These are phyloP conservation scores for Luffia ferchaultella DNA, from an alignment of 2,888 invertebrate species.

Conservation along the genomic window DNA sequence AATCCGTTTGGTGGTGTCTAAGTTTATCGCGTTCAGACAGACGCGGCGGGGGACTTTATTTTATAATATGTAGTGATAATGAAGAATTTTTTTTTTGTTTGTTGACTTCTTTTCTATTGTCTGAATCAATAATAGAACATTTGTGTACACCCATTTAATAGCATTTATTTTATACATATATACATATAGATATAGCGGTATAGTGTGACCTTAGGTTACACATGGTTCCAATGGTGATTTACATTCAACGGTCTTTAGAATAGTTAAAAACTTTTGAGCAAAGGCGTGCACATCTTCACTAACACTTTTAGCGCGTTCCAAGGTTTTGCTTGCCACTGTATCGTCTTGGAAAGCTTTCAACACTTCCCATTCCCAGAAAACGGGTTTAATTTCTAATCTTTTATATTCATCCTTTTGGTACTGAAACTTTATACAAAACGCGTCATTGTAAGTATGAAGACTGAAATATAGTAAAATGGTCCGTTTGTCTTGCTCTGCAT, in stretches of 20 bases:
- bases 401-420: constrained; percentile 26
- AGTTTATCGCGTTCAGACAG: too few relatives aligned
- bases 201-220: too few relatives aligned
- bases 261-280: constrained; percentile 8
- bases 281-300: constrained; percentile 4
- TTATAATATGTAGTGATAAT: too few relatives aligned
- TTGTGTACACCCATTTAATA: too few relatives aligned
- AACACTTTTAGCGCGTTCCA: not conserved
- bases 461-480: constrained; percentile 31
- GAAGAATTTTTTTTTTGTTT: too few relatives aligned
- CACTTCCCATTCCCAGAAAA: constrained; percentile 55
- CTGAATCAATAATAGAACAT: too few relatives aligned
- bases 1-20: too few relatives aligned
- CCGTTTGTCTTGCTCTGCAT: constrained; percentile 31
- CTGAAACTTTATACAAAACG: constrained; percentile 36
- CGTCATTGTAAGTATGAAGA: constrained; percentile 25
- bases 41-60: too few relatives aligned
- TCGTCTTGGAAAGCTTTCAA: constrained; percentile 35
- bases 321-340: constrained; percentile 6
- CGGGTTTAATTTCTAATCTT: constrained; percentile 29
- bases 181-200: too few relatives aligned
- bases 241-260: constrained; percentile 11
- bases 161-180: too few relatives aligned
- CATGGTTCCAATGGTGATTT: too few relatives aligned
- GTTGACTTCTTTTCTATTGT: too few relatives aligned